Evolutionary conservation across 2,888 invertebrate genomes (phyloP).

Genomic region (Drosophila rubida): DNA sequence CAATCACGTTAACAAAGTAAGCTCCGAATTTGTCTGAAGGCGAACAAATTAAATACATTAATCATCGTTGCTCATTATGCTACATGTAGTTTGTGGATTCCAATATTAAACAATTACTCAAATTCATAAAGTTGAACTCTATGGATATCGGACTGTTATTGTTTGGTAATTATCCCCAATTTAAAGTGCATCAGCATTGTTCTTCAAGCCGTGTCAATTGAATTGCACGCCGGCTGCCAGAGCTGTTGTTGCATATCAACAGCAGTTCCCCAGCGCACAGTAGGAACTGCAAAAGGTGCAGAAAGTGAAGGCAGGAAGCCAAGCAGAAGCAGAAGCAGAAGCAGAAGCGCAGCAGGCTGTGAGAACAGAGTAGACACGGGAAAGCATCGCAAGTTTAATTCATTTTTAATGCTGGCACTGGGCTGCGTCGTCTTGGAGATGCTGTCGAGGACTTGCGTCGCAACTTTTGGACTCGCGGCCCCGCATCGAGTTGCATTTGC

Average conservation of each 20-base stretch:
- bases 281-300: conserved; percentile 7
- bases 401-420: conserved; percentile 64
- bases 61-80: too few relatives aligned
- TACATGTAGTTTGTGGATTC: too few relatives aligned
- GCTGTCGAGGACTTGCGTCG: conserved; percentile 34
- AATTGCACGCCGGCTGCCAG: conserved; percentile 28
- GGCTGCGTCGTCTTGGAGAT: conserved; percentile 25
- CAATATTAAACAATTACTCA: too few relatives aligned
- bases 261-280: conserved; percentile 3
- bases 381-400: conserved; percentile 54
- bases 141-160: neutral
- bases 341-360: neutral
- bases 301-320: conserved; percentile 5
- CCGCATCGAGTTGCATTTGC: conserved; percentile 41
- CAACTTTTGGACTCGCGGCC: conserved; percentile 56
- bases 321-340: neutral
- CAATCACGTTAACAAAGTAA: too few relatives aligned
- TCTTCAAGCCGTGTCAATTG: conserved; percentile 29
- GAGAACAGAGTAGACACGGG: neutral
- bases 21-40: too few relatives aligned
- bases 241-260: conserved; percentile 17
- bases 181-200: neutral
- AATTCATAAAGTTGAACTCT: too few relatives aligned
- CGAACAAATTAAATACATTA: too few relatives aligned
- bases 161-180: conserved; percentile 1